These are phyloP conservation scores for Turritopsis dohrnii DNA, from an alignment of 30 jellyfish, hydroid and myxozoan genomes.

Conservation along the genomic window DNA sequence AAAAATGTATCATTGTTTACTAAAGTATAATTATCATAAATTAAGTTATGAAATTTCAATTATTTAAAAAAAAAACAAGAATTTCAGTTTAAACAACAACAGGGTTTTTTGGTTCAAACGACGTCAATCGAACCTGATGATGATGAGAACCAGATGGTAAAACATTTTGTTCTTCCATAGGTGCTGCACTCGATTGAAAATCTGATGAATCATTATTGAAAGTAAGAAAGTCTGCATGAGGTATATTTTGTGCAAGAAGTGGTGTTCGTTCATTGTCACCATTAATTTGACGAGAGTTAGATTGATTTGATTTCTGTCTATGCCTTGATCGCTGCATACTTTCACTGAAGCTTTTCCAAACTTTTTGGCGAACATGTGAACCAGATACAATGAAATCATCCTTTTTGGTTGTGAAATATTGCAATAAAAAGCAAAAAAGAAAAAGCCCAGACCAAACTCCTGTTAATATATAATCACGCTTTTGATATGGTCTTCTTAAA, in stretches of 20 bases:
- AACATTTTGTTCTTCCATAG: neutral
- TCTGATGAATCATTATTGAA: neutral
- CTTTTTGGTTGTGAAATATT: slow-evolving; percentile 24
- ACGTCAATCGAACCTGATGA: neutral
- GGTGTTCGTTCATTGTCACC: slow-evolving; percentile 20
- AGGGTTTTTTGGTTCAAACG: neutral
- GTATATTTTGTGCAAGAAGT: neutral
- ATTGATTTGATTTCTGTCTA: neutral
- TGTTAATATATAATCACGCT: slow-evolving; percentile 23
- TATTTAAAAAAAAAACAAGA: neutral
- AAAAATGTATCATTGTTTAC: too few species aligned
- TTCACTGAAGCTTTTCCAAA: slow-evolving; percentile 14
- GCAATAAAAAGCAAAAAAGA: slow-evolving; percentile 19
- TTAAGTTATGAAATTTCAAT: too few species aligned
- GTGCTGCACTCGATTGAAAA: neutral
- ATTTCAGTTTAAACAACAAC: neutral
- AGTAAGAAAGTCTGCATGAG: neutral
- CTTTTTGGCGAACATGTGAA: slow-evolving; percentile 11
- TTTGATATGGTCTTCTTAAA: slow-evolving; percentile 52
- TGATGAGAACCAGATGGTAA: neutral
- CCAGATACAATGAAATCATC: slow-evolving; percentile 7
- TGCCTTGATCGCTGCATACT: neutral
- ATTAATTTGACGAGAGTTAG: neutral
- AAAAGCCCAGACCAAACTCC: slow-evolving; percentile 25
- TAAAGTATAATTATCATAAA: too few species aligned